Evolutionary conservation across 2,113 vertebrate genomes (phyloP).

Genomic region (Trinectes maculatus): DNA sequence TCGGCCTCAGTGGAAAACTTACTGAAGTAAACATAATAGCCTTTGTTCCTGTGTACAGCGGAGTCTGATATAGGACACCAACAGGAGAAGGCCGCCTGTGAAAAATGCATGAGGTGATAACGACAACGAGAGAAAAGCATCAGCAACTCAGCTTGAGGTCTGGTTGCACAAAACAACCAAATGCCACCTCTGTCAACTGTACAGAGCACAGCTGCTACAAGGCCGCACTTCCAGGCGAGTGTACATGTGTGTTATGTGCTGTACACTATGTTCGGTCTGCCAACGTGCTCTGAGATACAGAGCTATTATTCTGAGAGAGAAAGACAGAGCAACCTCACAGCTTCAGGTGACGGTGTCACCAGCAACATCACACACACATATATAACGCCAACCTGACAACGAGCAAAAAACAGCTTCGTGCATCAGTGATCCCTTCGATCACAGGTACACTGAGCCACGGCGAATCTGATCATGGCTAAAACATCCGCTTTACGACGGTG

Average conservation of each 20-base stretch:
- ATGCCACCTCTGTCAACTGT: slow-evolving; percentile 14
- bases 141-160: slow-evolving; percentile 3
- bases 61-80: slow-evolving; percentile 51
- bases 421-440: slow-evolving; percentile 59
- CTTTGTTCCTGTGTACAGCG: background rate
- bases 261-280: background rate
- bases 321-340: slow-evolving; percentile 29
- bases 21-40: slow-evolving; percentile 36
- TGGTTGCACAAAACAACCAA: slow-evolving; percentile 37
- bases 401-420: slow-evolving; percentile 21
- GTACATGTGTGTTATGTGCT: background rate
- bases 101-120: slow-evolving; percentile 66
- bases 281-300: background rate
- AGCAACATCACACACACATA: slow-evolving; percentile 15
- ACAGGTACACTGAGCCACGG: slow-evolving; percentile 37
- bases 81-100: slow-evolving; percentile 17
- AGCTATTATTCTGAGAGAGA: slow-evolving; percentile 21
- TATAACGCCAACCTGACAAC: slow-evolving; percentile 24
- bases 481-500: slow-evolving; percentile 35
- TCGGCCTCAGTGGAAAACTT: slow-evolving; percentile 18
- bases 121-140: background rate
- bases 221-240: too few species aligned
- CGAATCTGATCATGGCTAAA: slow-evolving; percentile 54
- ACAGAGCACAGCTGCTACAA: background rate
- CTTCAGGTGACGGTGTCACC: slow-evolving; percentile 36